phyloP scores from a whole-genome alignment of 2,888 invertebrate genomes.

The Salticus scenicus region DNA sequence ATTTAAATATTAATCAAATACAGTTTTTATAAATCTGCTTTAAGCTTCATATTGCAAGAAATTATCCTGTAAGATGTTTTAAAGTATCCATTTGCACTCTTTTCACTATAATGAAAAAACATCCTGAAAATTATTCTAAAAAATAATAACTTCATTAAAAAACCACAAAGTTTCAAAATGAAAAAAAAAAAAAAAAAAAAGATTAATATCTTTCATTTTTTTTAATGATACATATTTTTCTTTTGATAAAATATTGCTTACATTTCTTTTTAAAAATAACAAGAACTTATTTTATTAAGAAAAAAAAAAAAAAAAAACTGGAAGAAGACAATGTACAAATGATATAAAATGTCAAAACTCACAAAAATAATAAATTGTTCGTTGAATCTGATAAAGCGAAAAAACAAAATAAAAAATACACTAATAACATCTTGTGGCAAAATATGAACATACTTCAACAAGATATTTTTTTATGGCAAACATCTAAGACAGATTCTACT shows the following conservation, averaged over 20 bases:
- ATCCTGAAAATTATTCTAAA: too few relatives aligned
- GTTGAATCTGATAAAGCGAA: background rate
- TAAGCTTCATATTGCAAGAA: too few relatives aligned
- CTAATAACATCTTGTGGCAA: slow-evolving; percentile 7
- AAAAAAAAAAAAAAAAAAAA: too few relatives aligned
- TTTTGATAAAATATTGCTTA: background rate
- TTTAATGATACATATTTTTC: background rate
- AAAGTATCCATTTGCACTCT: too few relatives aligned
- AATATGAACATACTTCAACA: slow-evolving; percentile 6
- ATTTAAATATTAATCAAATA: too few relatives aligned
- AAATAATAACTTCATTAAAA: too few relatives aligned
- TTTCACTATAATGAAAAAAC: too few relatives aligned
- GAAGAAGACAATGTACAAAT: too few relatives aligned
- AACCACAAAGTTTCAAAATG: too few relatives aligned
- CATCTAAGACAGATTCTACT: background rate
- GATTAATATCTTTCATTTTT: too few relatives aligned
- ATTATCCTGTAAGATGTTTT: too few relatives aligned
- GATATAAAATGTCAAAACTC: background rate
- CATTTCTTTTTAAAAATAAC: background rate
- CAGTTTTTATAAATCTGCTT: too few relatives aligned
- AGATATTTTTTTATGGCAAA: background rate
- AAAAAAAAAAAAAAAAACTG: background rate
- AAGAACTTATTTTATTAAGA: background rate
- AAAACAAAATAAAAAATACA: background rate
- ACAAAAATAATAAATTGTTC: background rate